phyloP scores from a whole-genome alignment of 1,140 invertebrate species.

The Nephotettix cincticeps region DNA sequence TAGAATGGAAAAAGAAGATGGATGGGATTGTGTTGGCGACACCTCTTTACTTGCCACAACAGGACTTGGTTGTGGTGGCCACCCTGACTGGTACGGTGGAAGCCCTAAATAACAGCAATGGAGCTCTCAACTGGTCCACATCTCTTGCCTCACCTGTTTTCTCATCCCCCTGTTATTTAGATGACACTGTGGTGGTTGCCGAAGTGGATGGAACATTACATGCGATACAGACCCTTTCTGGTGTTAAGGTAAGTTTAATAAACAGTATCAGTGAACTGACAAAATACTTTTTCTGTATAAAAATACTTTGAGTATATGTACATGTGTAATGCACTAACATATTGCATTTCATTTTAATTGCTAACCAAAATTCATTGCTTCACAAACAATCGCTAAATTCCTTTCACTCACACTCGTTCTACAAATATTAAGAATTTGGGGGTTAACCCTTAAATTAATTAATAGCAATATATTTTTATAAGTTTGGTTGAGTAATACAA shows the following conservation, averaged over 20 bases:
- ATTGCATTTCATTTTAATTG: too few relatives aligned
- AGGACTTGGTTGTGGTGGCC: slow-evolving; percentile 37
- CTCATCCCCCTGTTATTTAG: slow-evolving; percentile 47
- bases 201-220: slow-evolving; percentile 58
- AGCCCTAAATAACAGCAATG: not conserved
- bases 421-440: too few relatives aligned
- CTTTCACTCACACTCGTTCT: too few relatives aligned
- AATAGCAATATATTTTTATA: too few relatives aligned
- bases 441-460: too few relatives aligned
- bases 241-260: slow-evolving; percentile 47
- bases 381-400: too few relatives aligned
- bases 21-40: slow-evolving; percentile 24
- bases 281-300: too few relatives aligned
- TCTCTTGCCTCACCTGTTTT: not conserved
- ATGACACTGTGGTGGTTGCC: slow-evolving; percentile 38
- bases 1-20: slow-evolving; percentile 53
- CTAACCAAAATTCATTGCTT: too few relatives aligned
- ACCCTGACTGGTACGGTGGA: not conserved
- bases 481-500: too few relatives aligned
- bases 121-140: not conserved
- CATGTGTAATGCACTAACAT: too few relatives aligned
- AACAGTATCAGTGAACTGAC: too few relatives aligned
- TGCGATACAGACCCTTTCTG: slow-evolving; percentile 48
- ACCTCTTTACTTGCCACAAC: slow-evolving; percentile 40
- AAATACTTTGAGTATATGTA: too few relatives aligned